Percentiles rank a stretch among this genome's conserved stretches.
Conservation (phyloP, 2,113 vertebrate genomes). For the Datnioides undecimradiatus region DNA sequence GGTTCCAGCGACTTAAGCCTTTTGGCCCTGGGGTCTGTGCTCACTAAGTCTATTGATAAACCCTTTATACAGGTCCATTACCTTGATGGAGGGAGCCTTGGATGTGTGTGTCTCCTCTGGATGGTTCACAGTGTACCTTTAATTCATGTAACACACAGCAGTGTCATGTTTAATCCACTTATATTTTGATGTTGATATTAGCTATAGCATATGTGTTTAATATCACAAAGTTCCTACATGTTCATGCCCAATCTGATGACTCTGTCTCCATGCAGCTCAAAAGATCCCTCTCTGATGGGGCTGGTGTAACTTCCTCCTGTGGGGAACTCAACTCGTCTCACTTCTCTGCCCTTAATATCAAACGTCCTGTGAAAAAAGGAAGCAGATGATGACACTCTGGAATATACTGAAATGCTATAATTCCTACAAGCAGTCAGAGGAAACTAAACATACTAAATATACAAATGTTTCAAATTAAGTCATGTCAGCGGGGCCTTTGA, state of each 20-base stretch:
- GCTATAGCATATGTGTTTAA: not conserved
- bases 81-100: constrained; percentile 84
- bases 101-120: constrained; percentile 86
- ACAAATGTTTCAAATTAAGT: not conserved
- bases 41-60: too few relatives aligned
- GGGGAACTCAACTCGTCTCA: constrained; percentile 85
- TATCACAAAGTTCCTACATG: constrained; percentile 81
- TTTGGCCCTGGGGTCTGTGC: too few relatives aligned
- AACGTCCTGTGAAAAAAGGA: constrained; percentile 83
- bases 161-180: not conserved
- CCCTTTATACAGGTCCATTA: constrained; percentile 56
- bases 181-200: not conserved
- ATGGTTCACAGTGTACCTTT: constrained; percentile 87
- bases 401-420: not conserved
- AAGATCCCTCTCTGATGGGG: constrained; percentile 87
- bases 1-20: too few relatives aligned
- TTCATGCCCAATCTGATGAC: constrained; percentile 91
- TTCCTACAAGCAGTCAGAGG: not conserved
- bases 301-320: constrained; percentile 85
- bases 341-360: constrained; percentile 85
- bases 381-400: constrained; percentile 15
- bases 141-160: constrained; percentile 14
- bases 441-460: not conserved
- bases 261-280: constrained; percentile 91
- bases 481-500: not conserved